Evolutionary conservation across 2,113 vertebrate species (phyloP), one percentile per base, ranked within the genome.

Genomic region (Melanotaenia duboulayi): DNA sequence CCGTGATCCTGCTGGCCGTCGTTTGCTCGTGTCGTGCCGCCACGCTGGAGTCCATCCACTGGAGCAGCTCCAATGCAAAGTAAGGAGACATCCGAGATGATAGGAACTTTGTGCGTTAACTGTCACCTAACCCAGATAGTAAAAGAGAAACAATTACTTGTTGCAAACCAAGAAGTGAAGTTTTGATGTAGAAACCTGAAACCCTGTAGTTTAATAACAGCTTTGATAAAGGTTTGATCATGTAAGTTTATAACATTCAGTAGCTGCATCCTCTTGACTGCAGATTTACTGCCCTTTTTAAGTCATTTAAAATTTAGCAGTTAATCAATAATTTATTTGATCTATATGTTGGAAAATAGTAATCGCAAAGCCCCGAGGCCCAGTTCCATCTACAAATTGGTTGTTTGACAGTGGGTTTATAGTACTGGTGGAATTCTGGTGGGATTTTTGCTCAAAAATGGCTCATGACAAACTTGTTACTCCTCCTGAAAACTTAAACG

Each of bases 61-160:
- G 92, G 92, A 92, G 87, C 61, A 81, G 76, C 65, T 89, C 90
- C 69, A 90, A 92, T 25, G 25, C 81, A 7, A 88, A 90, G 92
- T 93, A 79, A 22, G 64, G 48, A 42, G 54, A 60, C 6, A 44
- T 39, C 62, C 12, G 52, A 22, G 20, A 28, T 19, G 35, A 20
- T 12, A 7, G 28, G 20, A 71, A 73, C 63, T 76, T 55, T 35
- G 14, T 68, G 68, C 63, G 37, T 22, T 73, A 46, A 19, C 6
- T 28, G 19, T 20, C 35, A 46, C n/a, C n/a, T 6, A 1, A 24
- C 22, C 49, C 3, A 17, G 17, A 17, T 7, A 17, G 49, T 23
- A 23, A 16, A 48, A 55, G 2, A 20, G 57, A 39, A 12, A 22
- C 11, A 7, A 11, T 49, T 11, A 50, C 25, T 1, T 2, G 9